These are phyloP conservation scores for Nematolebias whitei DNA, from an alignment of 2,113 vertebrate genomes.

Conservation along the genomic window DNA sequence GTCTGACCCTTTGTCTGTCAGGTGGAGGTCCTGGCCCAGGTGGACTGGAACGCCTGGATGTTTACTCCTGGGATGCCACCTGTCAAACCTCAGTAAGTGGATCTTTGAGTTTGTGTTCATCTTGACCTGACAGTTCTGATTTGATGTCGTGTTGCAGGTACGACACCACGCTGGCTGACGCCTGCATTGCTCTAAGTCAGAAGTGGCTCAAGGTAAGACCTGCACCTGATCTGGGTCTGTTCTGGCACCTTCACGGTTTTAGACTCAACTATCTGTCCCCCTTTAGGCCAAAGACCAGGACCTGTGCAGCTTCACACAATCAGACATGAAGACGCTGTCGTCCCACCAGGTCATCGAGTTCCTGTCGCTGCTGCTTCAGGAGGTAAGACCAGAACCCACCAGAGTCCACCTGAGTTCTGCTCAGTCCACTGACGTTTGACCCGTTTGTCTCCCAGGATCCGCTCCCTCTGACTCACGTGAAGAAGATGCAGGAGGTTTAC, in stretches of 20 bases:
- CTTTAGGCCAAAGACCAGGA: constrained; percentile 86
- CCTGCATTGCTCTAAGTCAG: constrained; percentile 86
- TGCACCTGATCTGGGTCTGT: background rate
- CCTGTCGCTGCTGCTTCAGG: constrained; percentile 86
- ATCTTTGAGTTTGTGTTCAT: background rate
- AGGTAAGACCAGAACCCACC: constrained; percentile 75
- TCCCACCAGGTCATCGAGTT: constrained; percentile 94
- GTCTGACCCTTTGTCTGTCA: constrained; percentile 47
- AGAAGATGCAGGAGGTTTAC: constrained; percentile 93
- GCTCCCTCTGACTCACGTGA: constrained; percentile 87
- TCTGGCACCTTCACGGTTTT: background rate
- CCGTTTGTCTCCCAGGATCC: constrained; percentile 76
- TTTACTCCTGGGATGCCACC: constrained; percentile 93
- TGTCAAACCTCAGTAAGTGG: constrained; percentile 86
- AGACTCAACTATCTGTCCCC: background rate
- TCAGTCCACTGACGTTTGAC: background rate
- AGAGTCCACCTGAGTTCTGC: background rate
- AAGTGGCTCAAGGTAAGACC: constrained; percentile 86
- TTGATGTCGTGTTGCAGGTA: constrained; percentile 80
- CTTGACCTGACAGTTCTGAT: background rate
- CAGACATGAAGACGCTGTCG: constrained; percentile 86
- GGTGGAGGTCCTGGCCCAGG: constrained; percentile 90
- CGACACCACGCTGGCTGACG: constrained; percentile 88
- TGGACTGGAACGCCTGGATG: constrained; percentile 95
- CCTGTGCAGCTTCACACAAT: constrained; percentile 81